Conservation (phyloP, 2,113 vertebrate genomes). For the Chascanopsetta lugubris region DNA sequence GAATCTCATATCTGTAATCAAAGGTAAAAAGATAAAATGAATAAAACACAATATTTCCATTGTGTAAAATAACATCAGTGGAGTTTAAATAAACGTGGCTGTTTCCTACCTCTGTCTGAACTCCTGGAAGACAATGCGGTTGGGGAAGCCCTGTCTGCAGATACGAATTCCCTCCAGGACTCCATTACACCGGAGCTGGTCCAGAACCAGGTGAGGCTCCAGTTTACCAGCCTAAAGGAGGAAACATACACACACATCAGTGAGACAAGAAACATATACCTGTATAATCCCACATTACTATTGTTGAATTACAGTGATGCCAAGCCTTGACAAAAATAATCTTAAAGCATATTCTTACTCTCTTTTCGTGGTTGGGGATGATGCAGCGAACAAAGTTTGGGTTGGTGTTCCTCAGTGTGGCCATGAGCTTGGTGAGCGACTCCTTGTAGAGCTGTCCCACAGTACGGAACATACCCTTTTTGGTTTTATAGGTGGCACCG, state of each 20-base stretch:
- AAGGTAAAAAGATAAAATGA: constrained; percentile 16
- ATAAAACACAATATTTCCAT: neutral
- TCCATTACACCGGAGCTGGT: constrained; percentile 96
- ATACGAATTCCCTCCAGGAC: constrained; percentile 97
- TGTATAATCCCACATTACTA: too few relatives aligned
- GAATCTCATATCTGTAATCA: constrained; percentile 91
- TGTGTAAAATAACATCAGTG: neutral
- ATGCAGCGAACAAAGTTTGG: constrained; percentile 99
- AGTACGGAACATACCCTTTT: constrained; percentile 97
- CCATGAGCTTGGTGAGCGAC: constrained; percentile 96
- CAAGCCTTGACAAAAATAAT: neutral
- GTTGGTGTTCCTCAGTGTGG: constrained; percentile 96
- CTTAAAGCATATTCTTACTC: constrained; percentile 76
- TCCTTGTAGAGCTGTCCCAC: constrained; percentile 98
- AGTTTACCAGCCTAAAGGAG: constrained; percentile 90
- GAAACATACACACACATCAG: neutral
- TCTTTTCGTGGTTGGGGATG: constrained; percentile 98
- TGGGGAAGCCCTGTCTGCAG: constrained; percentile 97
- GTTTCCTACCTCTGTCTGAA: constrained; percentile 93
- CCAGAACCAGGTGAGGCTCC: constrained; percentile 95
- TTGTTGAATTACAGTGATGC: too few relatives aligned
- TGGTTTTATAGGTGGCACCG: constrained; percentile 94
- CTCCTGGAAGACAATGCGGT: constrained; percentile 98
- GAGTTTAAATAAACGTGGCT: neutral
- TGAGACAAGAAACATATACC: neutral